Conservation (phyloP, 2,888 invertebrate species). For the Malacosoma neustria region DNA sequence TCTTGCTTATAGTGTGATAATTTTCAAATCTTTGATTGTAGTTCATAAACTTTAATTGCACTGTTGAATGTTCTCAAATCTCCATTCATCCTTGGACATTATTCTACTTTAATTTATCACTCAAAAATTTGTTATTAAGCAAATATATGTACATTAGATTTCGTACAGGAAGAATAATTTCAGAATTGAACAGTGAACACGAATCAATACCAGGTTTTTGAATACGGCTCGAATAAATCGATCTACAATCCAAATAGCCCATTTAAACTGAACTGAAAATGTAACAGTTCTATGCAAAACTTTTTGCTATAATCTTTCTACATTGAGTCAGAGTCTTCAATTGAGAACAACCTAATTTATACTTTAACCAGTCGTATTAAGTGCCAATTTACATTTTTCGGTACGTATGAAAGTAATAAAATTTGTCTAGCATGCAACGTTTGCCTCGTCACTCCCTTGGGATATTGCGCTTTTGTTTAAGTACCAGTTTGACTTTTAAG, state of each 20-base stretch:
- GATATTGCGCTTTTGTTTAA: slow-evolving; percentile 4
- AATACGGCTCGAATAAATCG: background rate
- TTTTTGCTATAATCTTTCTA: slow-evolving; percentile 7
- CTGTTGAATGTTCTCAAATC: too few species aligned
- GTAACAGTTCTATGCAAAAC: slow-evolving; percentile 7
- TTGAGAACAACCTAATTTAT: background rate
- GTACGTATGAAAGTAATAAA: slow-evolving; percentile 6
- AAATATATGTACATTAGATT: too few species aligned
- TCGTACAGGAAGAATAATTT: too few species aligned
- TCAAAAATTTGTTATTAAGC: too few species aligned
- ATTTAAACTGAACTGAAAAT: slow-evolving; percentile 6
- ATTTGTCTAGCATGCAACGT: slow-evolving; percentile 12
- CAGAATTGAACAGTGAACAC: too few species aligned
- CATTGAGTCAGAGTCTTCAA: background rate
- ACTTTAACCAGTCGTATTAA: background rate
- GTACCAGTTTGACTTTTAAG: background rate
- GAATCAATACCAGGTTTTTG: background rate
- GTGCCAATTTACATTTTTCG: background rate
- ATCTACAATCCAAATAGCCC: slow-evolving; percentile 4
- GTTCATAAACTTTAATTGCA: too few species aligned
- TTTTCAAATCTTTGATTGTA: too few species aligned
- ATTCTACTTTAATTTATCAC: too few species aligned
- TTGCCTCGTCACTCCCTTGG: slow-evolving; percentile 7
- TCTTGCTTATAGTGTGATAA: too few species aligned
- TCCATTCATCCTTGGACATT: too few species aligned